Evolutionary conservation across 1,140 invertebrate genomes (phyloP).

Genomic region (Contarinia nasturtii): DNA sequence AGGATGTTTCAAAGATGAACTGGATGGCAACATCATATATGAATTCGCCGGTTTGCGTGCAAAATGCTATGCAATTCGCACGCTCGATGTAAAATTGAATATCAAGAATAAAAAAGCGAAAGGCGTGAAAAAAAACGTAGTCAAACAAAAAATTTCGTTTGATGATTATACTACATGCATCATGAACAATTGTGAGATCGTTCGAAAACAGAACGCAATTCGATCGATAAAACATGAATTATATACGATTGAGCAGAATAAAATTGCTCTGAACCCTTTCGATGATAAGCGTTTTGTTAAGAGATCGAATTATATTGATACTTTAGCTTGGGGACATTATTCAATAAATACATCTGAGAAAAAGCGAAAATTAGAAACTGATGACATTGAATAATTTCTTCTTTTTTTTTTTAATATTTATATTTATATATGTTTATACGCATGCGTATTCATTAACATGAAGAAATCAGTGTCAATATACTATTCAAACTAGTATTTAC

Average conservation of each 20-base stretch:
- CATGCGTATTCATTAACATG: too few species aligned
- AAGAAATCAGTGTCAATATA: too few species aligned
- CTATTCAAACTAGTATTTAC: too few species aligned
- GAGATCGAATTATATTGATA: too few species aligned
- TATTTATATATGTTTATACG: too few species aligned
- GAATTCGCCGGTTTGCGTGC: slow-evolving; percentile 6
- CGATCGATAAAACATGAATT: slow-evolving; percentile 10
- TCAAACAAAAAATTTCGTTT: slow-evolving; percentile 5
- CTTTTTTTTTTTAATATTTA: too few species aligned
- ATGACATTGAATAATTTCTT: too few species aligned
- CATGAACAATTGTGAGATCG: too few species aligned
- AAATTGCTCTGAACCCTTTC: slow-evolving; percentile 6
- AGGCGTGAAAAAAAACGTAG: slow-evolving; percentile 6
- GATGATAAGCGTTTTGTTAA: too few species aligned
- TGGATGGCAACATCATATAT: slow-evolving; percentile 7
- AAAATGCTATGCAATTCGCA: slow-evolving; percentile 3
- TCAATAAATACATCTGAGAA: too few species aligned
- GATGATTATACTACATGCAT: slow-evolving; percentile 9
- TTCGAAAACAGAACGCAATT: slow-evolving; percentile 5
- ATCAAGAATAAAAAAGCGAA: slow-evolving; percentile 6
- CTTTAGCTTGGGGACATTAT: too few species aligned
- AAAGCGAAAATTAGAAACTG: too few species aligned
- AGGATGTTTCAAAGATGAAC: slow-evolving; percentile 15
- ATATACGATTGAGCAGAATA: slow-evolving; percentile 12
- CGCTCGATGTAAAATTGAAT: not conserved